A percentile compares a stretch with the other conserved stretches of the same genome.
Conservation (phyloP, 2,888 invertebrate genomes). For the Panopea generosa region DNA sequence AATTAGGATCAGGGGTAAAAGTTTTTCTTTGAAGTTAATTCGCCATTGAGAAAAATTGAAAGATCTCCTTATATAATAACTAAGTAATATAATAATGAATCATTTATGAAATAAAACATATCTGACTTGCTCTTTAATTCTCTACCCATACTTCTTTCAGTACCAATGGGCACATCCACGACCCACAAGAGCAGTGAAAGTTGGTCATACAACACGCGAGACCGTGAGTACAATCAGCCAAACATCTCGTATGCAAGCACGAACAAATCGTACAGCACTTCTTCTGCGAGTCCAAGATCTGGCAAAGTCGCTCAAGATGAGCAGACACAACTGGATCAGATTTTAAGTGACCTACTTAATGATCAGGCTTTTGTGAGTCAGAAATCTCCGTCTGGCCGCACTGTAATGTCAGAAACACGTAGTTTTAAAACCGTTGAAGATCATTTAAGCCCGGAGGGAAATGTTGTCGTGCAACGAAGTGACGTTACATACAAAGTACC, state of each 20-base stretch:
- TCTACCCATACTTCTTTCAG: constrained; percentile 32
- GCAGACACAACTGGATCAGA: constrained; percentile 82
- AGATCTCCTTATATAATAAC: too few relatives aligned
- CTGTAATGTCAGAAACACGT: constrained; percentile 65
- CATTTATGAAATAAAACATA: too few relatives aligned
- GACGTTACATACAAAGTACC: constrained; percentile 79
- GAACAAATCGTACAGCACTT: constrained; percentile 55
- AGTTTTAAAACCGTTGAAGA: constrained; percentile 74
- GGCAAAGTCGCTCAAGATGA: constrained; percentile 75
- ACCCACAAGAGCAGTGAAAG: constrained; percentile 53
- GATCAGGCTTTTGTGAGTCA: constrained; percentile 77
- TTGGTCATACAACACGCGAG: constrained; percentile 61
- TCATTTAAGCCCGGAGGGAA: constrained; percentile 70
- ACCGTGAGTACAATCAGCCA: constrained; percentile 45
- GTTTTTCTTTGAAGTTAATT: too few relatives aligned
- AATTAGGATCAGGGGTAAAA: too few relatives aligned
- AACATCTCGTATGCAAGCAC: constrained; percentile 43
- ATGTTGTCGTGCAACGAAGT: constrained; percentile 74
- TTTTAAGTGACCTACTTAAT: constrained; percentile 83
- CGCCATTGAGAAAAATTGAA: too few relatives aligned
- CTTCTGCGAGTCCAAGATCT: constrained; percentile 50
- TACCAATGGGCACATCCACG: constrained; percentile 54
- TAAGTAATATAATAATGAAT: too few relatives aligned
- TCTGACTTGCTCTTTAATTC: too few relatives aligned
- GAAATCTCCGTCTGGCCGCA: constrained; percentile 65